A percentile compares a stretch with the other conserved stretches of the same genome.
These are phyloP conservation scores for Paraplagusia blochii DNA, from an alignment of 2,113 vertebrate species.

Conservation along the genomic window DNA sequence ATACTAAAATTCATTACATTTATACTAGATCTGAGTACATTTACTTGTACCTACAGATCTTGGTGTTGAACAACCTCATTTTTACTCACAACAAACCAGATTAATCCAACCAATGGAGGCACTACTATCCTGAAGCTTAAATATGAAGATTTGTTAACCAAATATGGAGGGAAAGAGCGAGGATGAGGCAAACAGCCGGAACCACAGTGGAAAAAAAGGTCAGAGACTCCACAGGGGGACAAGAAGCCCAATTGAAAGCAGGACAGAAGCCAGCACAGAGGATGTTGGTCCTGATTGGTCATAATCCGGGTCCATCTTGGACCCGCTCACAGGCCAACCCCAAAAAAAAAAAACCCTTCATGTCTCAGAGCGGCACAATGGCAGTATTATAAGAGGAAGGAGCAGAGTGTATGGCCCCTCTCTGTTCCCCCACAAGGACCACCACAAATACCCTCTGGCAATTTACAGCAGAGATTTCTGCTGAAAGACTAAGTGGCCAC, in stretches of 20 bases:
- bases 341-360: conserved; percentile 19
- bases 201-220: background rate
- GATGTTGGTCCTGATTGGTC: conserved; percentile 25
- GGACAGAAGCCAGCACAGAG: conserved; percentile 18
- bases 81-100: too few species aligned
- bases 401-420: conserved; percentile 38
- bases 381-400: conserved; percentile 57
- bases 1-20: background rate
- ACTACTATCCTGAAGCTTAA: background rate
- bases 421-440: conserved; percentile 44
- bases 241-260: conserved; percentile 14
- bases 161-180: background rate
- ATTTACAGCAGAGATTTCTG: conserved; percentile 34
- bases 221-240: conserved; percentile 24
- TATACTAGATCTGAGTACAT: too few species aligned
- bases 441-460: conserved; percentile 34
- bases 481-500: conserved; percentile 26
- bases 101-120: too few species aligned
- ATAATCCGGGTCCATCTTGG: conserved; percentile 27
- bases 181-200: background rate
- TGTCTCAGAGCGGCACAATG: conserved; percentile 58
- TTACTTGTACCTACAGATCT: too few species aligned
- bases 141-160: background rate
- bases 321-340: conserved; percentile 1
- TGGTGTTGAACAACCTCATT: too few species aligned